Conservation (phyloP, 2,888 invertebrate genomes). For the Eupithecia inturbata region DNA sequence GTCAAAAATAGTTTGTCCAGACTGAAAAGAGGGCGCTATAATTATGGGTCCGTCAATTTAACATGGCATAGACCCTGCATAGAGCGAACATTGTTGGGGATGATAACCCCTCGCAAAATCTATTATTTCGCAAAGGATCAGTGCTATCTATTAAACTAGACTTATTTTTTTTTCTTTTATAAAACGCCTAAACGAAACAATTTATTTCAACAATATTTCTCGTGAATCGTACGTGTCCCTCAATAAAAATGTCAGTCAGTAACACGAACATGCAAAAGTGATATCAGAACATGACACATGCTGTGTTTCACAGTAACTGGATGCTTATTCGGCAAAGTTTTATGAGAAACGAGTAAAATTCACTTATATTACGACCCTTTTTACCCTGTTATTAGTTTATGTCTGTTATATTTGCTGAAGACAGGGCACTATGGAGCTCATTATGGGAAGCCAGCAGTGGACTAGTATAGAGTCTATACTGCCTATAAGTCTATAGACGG, state of each 20-base stretch:
- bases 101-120: background rate
- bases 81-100: no score
- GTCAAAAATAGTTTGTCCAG: no score
- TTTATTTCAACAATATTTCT: background rate
- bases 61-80: background rate
- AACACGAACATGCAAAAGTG: background rate
- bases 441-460: background rate
- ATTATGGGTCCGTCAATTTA: background rate
- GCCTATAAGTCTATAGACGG: no score
- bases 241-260: constrained; percentile 5
- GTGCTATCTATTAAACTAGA: no score
- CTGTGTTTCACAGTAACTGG: constrained; percentile 9
- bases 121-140: background rate
- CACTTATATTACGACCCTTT: background rate
- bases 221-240: background rate
- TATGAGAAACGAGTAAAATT: background rate
- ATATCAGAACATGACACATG: constrained; percentile 5
- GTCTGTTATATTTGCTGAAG: background rate
- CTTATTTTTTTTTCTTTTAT: no score
- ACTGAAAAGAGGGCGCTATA: no score
- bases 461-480: no score
- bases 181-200: no score
- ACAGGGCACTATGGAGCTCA: background rate
- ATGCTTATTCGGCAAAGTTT: background rate
- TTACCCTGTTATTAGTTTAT: background rate